Conservation (phyloP, 2,113 vertebrate genomes). For the Syngnathoides biaculeatus region DNA sequence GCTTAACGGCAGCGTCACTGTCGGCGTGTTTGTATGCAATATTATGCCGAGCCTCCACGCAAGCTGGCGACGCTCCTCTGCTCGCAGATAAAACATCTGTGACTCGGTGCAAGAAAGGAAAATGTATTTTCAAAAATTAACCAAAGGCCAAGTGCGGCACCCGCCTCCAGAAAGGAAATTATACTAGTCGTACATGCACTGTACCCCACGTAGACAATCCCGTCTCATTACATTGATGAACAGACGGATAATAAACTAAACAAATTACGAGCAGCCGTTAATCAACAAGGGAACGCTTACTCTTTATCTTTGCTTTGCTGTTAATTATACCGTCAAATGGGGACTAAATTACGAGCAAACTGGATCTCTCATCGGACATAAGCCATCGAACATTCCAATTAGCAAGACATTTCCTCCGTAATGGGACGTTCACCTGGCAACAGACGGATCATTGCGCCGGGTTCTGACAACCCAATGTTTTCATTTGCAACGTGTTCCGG, state of each 20-base stretch:
- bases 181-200: not conserved
- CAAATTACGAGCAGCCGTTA: slow-evolving; percentile 9
- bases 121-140: not conserved
- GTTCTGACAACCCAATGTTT: not conserved
- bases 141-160: not conserved
- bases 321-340: not conserved
- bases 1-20: not conserved
- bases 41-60: not conserved
- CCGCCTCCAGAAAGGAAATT: not conserved
- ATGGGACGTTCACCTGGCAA: not conserved
- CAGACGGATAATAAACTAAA: slow-evolving; percentile 14
- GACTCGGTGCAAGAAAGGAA: not conserved
- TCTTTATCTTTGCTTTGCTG: slow-evolving; percentile 1
- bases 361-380: not conserved
- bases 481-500: not conserved
- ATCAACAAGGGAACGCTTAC: not conserved
- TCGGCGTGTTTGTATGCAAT: slow-evolving; percentile 5
- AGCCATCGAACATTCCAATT: not conserved
- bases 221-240: slow-evolving; percentile 8
- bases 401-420: too few species aligned
- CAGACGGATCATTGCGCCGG: not conserved
- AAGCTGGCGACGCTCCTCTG: not conserved
- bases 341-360: not conserved
- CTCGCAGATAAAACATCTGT: slow-evolving; percentile 7
- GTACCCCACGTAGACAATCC: not conserved